phyloP scores from a whole-genome alignment of 2,797 vertebrate genomes.

The Melanotaenia trifasciata region DNA sequence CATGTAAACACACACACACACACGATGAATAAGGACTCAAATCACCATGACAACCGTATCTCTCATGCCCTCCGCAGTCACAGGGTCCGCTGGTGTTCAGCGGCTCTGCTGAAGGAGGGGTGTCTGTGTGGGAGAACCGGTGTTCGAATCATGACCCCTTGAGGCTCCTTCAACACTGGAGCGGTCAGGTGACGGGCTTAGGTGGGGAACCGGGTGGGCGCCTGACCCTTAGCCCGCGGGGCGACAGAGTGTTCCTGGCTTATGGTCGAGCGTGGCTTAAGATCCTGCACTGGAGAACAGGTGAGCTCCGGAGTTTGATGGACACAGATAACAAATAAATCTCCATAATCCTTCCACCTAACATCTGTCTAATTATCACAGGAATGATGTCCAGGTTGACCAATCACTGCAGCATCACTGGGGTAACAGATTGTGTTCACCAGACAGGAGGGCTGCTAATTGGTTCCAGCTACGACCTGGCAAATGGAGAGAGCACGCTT shows the following conservation, averaged over 20 bases:
- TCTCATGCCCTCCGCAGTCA: slow-evolving; percentile 73
- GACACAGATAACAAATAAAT: slow-evolving; percentile 37
- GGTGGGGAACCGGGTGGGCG: slow-evolving; percentile 56
- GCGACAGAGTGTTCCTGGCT: slow-evolving; percentile 80
- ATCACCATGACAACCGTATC: slow-evolving; percentile 81
- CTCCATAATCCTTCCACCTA: slow-evolving; percentile 60
- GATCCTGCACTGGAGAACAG: slow-evolving; percentile 85
- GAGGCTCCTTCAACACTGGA: slow-evolving; percentile 80
- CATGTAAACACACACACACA: slow-evolving; percentile 27
- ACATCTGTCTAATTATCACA: slow-evolving; percentile 80
- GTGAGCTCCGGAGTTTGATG: slow-evolving; percentile 61
- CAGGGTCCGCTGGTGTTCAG: slow-evolving; percentile 88
- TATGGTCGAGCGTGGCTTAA: slow-evolving; percentile 80
- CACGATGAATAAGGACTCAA: slow-evolving; percentile 52
- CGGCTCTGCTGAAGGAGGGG: slow-evolving; percentile 81
- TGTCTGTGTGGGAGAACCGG: slow-evolving; percentile 85
- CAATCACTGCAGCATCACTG: slow-evolving; percentile 86
- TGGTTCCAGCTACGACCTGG: slow-evolving; percentile 85
- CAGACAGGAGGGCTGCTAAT: slow-evolving; percentile 84
- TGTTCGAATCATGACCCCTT: slow-evolving; percentile 74
- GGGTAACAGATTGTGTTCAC: slow-evolving; percentile 86
- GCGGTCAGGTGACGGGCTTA: slow-evolving; percentile 77
- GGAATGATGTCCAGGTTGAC: slow-evolving; percentile 82
- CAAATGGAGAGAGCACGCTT: slow-evolving; percentile 82
- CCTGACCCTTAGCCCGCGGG: slow-evolving; percentile 80